phyloP scores from a whole-genome alignment of 2,888 invertebrate genomes.

The Spialia ferax region DNA sequence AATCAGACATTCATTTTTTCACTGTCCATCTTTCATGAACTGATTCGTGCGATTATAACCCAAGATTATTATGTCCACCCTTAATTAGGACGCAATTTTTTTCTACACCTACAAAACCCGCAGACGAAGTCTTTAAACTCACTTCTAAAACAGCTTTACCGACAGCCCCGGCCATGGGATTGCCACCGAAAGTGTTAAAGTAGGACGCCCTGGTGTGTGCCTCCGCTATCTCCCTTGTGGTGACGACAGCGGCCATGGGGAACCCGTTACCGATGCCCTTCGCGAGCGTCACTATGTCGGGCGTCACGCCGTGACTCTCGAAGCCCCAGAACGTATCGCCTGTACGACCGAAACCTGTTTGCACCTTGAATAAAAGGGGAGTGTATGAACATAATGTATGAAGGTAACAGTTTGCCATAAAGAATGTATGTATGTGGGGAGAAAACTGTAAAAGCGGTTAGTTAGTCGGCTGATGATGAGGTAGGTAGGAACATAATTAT shows the following conservation, averaged over 20 bases:
- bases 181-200: conserved; percentile 99
- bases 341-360: conserved; percentile 98
- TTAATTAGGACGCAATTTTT: not conserved
- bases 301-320: conserved; percentile 93
- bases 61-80: not conserved
- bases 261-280: conserved; percentile 98
- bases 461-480: no score
- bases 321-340: conserved; percentile 99
- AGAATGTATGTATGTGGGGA: no score
- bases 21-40: not conserved
- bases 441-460: no score
- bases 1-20: no score
- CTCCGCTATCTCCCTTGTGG: conserved; percentile 95
- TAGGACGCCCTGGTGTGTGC: conserved; percentile 91
- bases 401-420: not conserved
- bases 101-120: not conserved
- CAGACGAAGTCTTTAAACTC: conserved; percentile 51
- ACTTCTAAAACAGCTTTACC: conserved; percentile 98
- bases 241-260: conserved; percentile 98
- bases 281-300: conserved; percentile 98
- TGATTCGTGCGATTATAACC: no score
- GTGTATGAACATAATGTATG: no score
- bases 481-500: no score
- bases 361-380: conserved; percentile 90
- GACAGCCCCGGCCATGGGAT: conserved; percentile 95